Evolutionary conservation across 2,113 vertebrate genomes (phyloP), one percentile per base, ranked within the genome.

Genomic region (Poecile atricapillus): DNA sequence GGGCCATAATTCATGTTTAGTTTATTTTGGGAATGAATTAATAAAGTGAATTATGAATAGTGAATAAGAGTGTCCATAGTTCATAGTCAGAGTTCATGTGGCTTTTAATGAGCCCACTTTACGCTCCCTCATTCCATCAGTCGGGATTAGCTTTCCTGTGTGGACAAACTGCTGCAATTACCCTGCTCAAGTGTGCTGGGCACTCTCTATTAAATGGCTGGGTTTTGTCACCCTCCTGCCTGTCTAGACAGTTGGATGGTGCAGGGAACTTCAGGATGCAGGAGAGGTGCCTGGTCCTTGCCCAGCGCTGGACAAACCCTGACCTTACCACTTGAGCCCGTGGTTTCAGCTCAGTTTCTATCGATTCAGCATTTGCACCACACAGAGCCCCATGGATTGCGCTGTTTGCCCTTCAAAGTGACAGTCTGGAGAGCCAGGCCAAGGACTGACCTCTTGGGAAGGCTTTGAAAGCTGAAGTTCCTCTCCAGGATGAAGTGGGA

Each of bases 401-500:
- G 1, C 73, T 41, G 62, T 39, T 89, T 80, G 79, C 62, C 77
- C 59, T 88, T 92, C 75, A 81, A 31, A 93, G 52, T 49, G 82
- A 82, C 52, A 35, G 60, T 63, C 88, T 46, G 41, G 80, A 90
- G 89, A 91, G 52, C 58, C 37, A 69, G 85, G 82, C 93, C 94
- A 95, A 93, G 84, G 81, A 55, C 39, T 87, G 89, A 90, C 63
- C 76, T 92, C 87, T 94, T 77, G 94, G 93, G 92, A 95, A 83
- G 87, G 75, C 84, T 93, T 91, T 94, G 92, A 92, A 92, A 96
- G 71, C 75, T 67, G 85, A 86, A 83, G 82, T 91, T 96, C 8
- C 9, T 91, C 83, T 95, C 90, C 82, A 93, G 92, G 92, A 95
- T 95, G 90, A 95, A 94, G 92, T 95, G 93, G 94, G 87, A 96